phyloP scores from a whole-genome alignment of 2,113 vertebrate species.

The Saguinus imperator region DNA sequence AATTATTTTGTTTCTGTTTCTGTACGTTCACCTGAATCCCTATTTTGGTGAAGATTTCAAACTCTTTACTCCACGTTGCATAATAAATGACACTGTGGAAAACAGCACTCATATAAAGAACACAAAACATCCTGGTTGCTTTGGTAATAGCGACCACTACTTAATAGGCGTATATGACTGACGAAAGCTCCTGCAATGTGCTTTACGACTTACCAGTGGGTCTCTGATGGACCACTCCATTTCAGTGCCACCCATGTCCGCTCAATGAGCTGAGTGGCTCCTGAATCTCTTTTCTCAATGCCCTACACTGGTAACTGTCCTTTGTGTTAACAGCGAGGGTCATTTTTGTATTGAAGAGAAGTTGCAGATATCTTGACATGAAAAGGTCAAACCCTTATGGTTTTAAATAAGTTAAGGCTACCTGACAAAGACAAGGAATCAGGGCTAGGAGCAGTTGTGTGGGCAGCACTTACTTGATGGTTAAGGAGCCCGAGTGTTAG shows the following conservation, averaged over 20 bases:
- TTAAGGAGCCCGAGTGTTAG: constrained; percentile 58
- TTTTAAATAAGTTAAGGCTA: constrained; percentile 83
- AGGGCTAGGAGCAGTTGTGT: constrained; percentile 66
- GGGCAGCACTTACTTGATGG: constrained; percentile 62
- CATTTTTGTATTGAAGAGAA: constrained; percentile 54
- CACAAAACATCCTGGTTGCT: constrained; percentile 39
- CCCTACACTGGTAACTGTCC: not conserved
- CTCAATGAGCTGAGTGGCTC: constrained; percentile 29
- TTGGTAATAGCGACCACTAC: constrained; percentile 40
- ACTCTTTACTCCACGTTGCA: constrained; percentile 73
- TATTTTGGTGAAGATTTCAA: constrained; percentile 66
- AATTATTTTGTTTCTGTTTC: constrained; percentile 59
- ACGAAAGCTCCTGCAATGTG: not conserved
- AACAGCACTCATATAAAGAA: constrained; percentile 4
- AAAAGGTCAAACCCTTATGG: constrained; percentile 66
- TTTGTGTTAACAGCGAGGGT: not conserved
- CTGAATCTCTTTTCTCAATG: not conserved
- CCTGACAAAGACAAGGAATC: constrained; percentile 80
- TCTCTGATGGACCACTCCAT: not conserved
- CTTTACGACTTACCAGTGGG: constrained; percentile 3
- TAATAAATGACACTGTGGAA: constrained; percentile 67
- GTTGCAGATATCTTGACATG: constrained; percentile 45
- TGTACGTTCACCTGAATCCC: constrained; percentile 60
- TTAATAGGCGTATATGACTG: not conserved
- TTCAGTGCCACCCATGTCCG: no score